Conservation (phyloP, 2,113 vertebrate genomes). For the Atherinomorus stipes region DNA sequence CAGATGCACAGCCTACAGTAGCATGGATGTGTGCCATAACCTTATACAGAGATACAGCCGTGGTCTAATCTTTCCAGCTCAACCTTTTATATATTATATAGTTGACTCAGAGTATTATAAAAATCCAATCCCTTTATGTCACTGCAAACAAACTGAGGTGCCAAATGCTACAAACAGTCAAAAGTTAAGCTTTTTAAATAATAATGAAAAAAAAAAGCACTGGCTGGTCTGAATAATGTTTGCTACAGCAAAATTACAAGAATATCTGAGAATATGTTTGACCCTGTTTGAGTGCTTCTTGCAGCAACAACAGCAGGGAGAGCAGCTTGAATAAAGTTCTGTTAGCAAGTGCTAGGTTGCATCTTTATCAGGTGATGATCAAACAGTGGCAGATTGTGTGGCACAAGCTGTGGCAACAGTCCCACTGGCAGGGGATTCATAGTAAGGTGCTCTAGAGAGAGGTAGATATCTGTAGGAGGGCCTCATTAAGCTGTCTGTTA, state of each 20-base stretch:
- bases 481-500: conserved; percentile 32
- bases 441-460: conserved; percentile 5
- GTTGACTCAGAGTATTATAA: background rate
- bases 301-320: conserved; percentile 19
- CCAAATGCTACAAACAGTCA: background rate
- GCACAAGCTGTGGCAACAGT: conserved; percentile 41
- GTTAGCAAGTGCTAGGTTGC: conserved; percentile 39
- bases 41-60: conserved; percentile 33
- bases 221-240: background rate
- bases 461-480: conserved; percentile 31
- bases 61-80: background rate
- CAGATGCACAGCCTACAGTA: conserved; percentile 6
- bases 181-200: background rate
- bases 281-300: background rate
- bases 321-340: conserved; percentile 29
- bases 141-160: background rate
- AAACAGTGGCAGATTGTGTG: conserved; percentile 45
- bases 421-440: conserved; percentile 17
- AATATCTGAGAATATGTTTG: conserved; percentile 24
- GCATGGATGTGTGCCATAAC: conserved; percentile 32
- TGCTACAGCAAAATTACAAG: background rate
- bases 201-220: too few relatives aligned
- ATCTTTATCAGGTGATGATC: conserved; percentile 41
- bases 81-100: background rate
- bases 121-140: background rate